phyloP scores from a whole-genome alignment of 2,888 invertebrate species.

The Habroteleia sp. region DNA sequence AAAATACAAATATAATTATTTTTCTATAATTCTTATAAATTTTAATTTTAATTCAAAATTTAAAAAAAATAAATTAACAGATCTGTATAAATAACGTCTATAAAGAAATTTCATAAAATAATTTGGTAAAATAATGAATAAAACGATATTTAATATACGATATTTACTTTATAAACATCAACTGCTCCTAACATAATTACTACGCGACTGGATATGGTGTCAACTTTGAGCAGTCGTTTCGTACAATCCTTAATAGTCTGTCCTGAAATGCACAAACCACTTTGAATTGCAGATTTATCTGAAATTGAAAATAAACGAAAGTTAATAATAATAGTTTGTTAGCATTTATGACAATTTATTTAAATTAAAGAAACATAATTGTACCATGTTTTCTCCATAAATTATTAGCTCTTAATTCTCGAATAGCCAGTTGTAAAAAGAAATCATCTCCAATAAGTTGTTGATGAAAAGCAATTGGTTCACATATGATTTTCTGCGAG shows the following conservation, averaged over 20 bases:
- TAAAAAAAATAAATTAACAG: too few relatives aligned
- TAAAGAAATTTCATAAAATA: too few relatives aligned
- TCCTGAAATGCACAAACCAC: slow-evolving; percentile 73
- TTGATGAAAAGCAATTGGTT: slow-evolving; percentile 67
- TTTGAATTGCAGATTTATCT: slow-evolving; percentile 69
- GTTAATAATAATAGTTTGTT: neutral
- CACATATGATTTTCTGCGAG: slow-evolving; percentile 25
- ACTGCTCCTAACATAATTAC: slow-evolving; percentile 72
- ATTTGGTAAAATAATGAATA: too few relatives aligned
- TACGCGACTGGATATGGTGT: slow-evolving; percentile 68
- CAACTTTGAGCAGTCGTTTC: slow-evolving; percentile 60
- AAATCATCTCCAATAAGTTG: slow-evolving; percentile 75
- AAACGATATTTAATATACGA: too few relatives aligned
- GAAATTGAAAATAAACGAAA: slow-evolving; percentile 26
- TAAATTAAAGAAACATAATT: neutral
- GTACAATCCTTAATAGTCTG: slow-evolving; percentile 69
- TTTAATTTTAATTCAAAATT: too few relatives aligned
- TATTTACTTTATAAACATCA: slow-evolving; percentile 72
- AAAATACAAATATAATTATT: too few relatives aligned
- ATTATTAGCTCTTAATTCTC: slow-evolving; percentile 64
- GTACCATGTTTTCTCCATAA: slow-evolving; percentile 67
- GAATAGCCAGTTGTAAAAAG: slow-evolving; percentile 72
- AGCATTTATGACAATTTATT: too few relatives aligned
- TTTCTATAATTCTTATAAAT: too few relatives aligned
- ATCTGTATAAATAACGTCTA: too few relatives aligned